A percentile compares a stretch with the other conserved stretches of the same genome.
Conservation (phyloP, 2,797 vertebrate genomes). For the Acipenser transmontanus region DNA sequence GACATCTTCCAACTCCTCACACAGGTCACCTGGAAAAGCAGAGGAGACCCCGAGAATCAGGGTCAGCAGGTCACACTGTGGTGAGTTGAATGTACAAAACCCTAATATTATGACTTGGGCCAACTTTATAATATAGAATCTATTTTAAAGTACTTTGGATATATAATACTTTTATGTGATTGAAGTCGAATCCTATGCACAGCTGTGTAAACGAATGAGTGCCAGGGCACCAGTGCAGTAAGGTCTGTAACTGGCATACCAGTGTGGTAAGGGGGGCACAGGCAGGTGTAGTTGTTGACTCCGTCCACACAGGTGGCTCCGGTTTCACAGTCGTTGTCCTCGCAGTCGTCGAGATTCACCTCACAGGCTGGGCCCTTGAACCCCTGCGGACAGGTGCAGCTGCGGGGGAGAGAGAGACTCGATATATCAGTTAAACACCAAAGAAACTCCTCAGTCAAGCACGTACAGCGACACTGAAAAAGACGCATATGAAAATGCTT, state of each 20-base stretch:
- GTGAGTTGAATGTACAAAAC: no score
- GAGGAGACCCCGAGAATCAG: no score
- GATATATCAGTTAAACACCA: neutral
- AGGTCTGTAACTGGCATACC: slow-evolving; percentile 48
- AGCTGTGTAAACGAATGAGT: no score
- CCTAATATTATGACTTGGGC: no score
- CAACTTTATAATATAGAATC: no score
- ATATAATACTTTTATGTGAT: no score
- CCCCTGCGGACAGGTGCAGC: slow-evolving; percentile 75
- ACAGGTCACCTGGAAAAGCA: slow-evolving; percentile 70
- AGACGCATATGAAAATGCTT: neutral
- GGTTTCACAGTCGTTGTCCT: slow-evolving; percentile 78
- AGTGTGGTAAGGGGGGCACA: slow-evolving; percentile 73
- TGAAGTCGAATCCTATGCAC: no score
- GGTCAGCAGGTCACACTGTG: no score
- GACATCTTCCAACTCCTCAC: slow-evolving; percentile 79
- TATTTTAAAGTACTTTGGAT: no score
- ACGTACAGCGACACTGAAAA: neutral
- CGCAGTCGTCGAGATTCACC: slow-evolving; percentile 69
- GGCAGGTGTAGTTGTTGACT: slow-evolving; percentile 83
- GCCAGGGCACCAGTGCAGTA: no score
- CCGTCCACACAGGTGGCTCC: slow-evolving; percentile 78
- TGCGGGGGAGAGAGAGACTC: slow-evolving; percentile 30
- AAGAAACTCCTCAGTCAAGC: no score
- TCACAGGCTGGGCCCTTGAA: slow-evolving; percentile 77